Evolutionary conservation across 2,888 invertebrate species (phyloP).

Genomic region (Zaprionus bogoriensis): DNA sequence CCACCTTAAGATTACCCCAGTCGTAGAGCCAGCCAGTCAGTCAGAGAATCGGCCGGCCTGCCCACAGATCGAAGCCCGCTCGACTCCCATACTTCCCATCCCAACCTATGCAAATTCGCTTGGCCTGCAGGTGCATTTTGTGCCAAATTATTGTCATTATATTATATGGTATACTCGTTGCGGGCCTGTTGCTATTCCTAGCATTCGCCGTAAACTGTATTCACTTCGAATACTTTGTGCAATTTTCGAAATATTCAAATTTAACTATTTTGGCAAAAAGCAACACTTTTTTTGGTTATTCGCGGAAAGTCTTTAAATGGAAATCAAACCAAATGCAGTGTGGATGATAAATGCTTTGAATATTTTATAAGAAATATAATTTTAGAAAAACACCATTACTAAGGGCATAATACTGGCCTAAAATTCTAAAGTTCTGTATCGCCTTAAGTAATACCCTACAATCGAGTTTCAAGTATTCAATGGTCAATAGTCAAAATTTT

Average conservation of each 20-base stretch:
- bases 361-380: too few relatives aligned
- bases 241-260: not conserved
- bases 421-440: too few relatives aligned
- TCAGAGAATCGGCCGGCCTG: not conserved
- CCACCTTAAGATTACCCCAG: conserved; percentile 46
- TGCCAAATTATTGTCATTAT: conserved; percentile 77
- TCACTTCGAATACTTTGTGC: not conserved
- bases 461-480: too few relatives aligned
- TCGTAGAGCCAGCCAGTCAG: conserved; percentile 24
- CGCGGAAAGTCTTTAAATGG: too few relatives aligned
- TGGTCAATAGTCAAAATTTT: too few relatives aligned
- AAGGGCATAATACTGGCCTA: too few relatives aligned
- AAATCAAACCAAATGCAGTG: too few relatives aligned
- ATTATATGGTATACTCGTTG: conserved; percentile 42
- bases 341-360: too few relatives aligned
- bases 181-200: conserved; percentile 31
- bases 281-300: too few relatives aligned
- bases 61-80: too few relatives aligned
- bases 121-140: conserved; percentile 77
- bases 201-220: not conserved
- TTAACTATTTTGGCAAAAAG: not conserved
- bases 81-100: not conserved
- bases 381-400: too few relatives aligned
- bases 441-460: too few relatives aligned
- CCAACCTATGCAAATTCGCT: conserved; percentile 45